These are phyloP conservation scores for Brassicogethes aeneus DNA, from an alignment of 2,888 invertebrate genomes.

Conservation along the genomic window DNA sequence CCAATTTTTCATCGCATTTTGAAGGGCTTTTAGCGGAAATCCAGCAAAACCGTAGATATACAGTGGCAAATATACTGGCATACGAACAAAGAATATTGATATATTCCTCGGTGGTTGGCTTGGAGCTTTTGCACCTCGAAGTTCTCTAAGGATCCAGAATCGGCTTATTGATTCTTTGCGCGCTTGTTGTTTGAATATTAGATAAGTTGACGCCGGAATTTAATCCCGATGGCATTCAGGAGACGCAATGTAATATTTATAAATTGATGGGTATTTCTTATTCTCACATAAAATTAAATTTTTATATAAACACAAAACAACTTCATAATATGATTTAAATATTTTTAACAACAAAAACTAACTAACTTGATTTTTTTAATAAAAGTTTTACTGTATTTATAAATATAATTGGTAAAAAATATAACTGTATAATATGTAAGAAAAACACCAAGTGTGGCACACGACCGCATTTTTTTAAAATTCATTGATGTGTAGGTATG, in stretches of 20 bases:
- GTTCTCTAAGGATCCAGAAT: constrained; percentile 12
- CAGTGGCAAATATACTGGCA: constrained; percentile 10
- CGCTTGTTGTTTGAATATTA: constrained; percentile 36
- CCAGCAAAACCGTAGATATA: constrained; percentile 21
- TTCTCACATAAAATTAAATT: too few relatives aligned
- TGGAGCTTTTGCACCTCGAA: constrained; percentile 14
- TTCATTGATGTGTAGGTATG: too few relatives aligned
- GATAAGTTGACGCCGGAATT: constrained; percentile 33
- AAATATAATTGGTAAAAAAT: too few relatives aligned
- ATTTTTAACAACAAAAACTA: too few relatives aligned
- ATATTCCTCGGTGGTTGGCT: constrained; percentile 8
- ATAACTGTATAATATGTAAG: too few relatives aligned
- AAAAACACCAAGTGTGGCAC: too few relatives aligned
- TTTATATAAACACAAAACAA: too few relatives aligned
- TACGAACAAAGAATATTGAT: constrained; percentile 24
- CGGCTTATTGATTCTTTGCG: constrained; percentile 32
- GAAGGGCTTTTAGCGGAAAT: constrained; percentile 16
- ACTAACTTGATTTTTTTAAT: too few relatives aligned
- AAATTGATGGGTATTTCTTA: constrained; percentile 11
- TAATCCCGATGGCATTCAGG: constrained; percentile 30
- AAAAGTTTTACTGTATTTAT: too few relatives aligned
- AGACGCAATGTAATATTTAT: constrained; percentile 28
- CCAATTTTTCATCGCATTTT: constrained; percentile 15
- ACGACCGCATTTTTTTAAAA: too few relatives aligned
- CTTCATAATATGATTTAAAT: too few relatives aligned